Conservation (phyloP, 2,113 vertebrate genomes). For the Laterallus jamaicensis region DNA sequence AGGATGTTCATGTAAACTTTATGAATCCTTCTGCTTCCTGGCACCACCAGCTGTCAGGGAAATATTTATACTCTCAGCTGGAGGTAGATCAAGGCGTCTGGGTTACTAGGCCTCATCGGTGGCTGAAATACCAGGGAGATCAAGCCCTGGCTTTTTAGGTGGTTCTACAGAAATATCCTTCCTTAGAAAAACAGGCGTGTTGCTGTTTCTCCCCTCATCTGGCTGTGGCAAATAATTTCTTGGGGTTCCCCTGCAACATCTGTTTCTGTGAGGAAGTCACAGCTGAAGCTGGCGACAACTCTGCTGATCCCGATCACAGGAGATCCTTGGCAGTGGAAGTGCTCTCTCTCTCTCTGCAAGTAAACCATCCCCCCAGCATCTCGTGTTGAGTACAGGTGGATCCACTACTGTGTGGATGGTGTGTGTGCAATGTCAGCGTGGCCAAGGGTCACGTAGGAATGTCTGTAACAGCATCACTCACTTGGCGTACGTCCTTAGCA, state of each 20-base stretch:
- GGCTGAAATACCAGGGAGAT: slow-evolving; percentile 7
- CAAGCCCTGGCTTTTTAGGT: slow-evolving; percentile 20
- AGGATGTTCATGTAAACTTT: slow-evolving; percentile 77
- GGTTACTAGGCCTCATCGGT: not conserved
- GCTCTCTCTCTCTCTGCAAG: accelerated
- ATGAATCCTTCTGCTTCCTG: slow-evolving; percentile 78
- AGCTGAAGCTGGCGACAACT: not conserved
- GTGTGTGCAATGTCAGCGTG: accelerated
- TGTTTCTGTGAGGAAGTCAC: slow-evolving; percentile 21
- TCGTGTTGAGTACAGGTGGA: accelerated
- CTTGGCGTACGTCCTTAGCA: accelerated
- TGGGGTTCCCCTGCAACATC: slow-evolving; percentile 15
- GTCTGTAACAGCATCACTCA: not conserved
- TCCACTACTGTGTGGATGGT: accelerated
- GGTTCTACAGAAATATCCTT: not conserved
- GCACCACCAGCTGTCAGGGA: slow-evolving; percentile 75
- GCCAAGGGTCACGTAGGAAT: not conserved
- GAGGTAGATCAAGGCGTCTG: slow-evolving; percentile 59
- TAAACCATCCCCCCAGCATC: not conserved
- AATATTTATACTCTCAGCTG: slow-evolving; percentile 68
- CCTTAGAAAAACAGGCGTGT: not conserved
- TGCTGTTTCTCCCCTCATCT: not conserved
- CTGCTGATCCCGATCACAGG: not conserved
- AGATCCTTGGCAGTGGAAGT: not conserved
- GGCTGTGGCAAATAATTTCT: slow-evolving; percentile 5